Evolutionary conservation across 2,113 vertebrate genomes (phyloP).

Genomic region (Hemichromis elongatus): DNA sequence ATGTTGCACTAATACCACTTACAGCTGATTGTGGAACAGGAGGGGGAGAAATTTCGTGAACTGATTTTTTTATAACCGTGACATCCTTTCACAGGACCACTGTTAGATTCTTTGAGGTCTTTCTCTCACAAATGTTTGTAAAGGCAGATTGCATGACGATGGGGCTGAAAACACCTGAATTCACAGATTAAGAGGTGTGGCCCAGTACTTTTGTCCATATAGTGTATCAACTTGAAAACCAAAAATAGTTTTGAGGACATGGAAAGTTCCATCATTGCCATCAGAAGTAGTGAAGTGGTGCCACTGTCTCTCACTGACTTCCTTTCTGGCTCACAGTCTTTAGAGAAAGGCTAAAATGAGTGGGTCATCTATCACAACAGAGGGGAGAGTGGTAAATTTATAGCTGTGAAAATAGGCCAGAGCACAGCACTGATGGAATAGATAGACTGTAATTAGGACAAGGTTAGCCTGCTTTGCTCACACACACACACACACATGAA

Average conservation of each 20-base stretch:
- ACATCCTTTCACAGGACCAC: neutral
- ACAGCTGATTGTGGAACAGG: neutral
- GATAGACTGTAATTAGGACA: conserved; percentile 72
- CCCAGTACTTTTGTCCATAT: neutral
- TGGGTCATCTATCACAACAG: conserved; percentile 68
- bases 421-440: conserved; percentile 58
- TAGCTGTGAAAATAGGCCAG: conserved; percentile 71
- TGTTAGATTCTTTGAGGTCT: neutral
- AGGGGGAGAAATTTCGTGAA: neutral
- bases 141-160: neutral
- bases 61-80: neutral
- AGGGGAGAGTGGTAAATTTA: conserved; percentile 64
- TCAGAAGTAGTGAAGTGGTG: conserved; percentile 6
- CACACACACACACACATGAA: neutral
- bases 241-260: conserved; percentile 31
- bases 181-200: neutral
- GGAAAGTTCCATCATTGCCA: conserved; percentile 16
- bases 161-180: neutral
- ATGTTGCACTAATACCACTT: neutral
- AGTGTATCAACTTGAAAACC: neutral
- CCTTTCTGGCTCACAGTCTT: conserved; percentile 54
- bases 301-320: conserved; percentile 35
- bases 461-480: conserved; percentile 58
- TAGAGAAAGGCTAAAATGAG: conserved; percentile 65
- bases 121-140: neutral